Evolutionary conservation across 1,140 invertebrate genomes (phyloP), one percentile per base, ranked within the genome.

Genomic region (Sarcophaga bullata): DNA sequence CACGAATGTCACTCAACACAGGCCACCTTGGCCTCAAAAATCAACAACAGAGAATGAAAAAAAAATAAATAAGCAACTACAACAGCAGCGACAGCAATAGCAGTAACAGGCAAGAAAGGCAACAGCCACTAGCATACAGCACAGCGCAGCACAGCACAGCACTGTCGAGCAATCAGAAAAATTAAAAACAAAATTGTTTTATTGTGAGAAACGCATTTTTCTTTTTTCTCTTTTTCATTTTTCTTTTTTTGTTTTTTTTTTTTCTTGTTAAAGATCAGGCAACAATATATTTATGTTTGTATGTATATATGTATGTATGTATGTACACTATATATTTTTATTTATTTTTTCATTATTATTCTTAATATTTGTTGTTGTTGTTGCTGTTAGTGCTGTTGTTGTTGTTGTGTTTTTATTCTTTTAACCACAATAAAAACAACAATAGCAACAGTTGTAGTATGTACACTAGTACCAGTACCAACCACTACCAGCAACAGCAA

Each of bases 21-120:
- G 75, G 75, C 75, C 50, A 78, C 75, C 75, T 78, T 78, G 75
- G 75, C 75, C 75, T 78, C 75, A 78, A 78, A 76, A 78, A 78
- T 49, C 75, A 19, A 68, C 62, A 68, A n/a, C 62, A 68, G n/a
- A 37, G 25, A 37, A 37, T 37, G 25, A 37, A 37, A 37, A 37
- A 37, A 37, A 37, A 37, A 37, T 37, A 37, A 37, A 37, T 2
- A 37, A 37, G 1, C 62, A 68, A 68, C n/a, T 68, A 68, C 17
- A 68, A 68, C 13, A 58, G n/a, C 13, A 58, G n/a, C 11, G 13
- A 13, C 54, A 58, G 11, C 54, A 58, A 13, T 13, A 68, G 17
- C 62, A 68, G 10, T 25, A 68, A 25, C 62, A 68, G 25, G 25
- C 25, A 37, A 37, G 25, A 37, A 4, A 37, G 25, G 17, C 62